Conservation (phyloP, 2,888 invertebrate genomes). For the Xestia sexstrigata region DNA sequence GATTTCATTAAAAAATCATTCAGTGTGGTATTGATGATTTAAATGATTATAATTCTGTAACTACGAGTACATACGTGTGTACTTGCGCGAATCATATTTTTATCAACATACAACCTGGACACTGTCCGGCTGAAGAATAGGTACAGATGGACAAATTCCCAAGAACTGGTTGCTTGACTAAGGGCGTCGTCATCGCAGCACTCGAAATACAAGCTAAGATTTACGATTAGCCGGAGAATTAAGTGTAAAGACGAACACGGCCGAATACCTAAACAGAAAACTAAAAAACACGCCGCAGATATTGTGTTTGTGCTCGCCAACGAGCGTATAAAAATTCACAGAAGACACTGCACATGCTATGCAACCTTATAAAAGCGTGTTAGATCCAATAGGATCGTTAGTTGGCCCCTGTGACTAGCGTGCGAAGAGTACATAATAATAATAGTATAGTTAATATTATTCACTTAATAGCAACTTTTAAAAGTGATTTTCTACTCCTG, state of each 20-base stretch:
- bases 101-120: too few relatives aligned
- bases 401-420: slow-evolving; percentile 20
- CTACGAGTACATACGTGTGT: too few relatives aligned
- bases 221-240: not conserved
- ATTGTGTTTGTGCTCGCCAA: slow-evolving; percentile 4
- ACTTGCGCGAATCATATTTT: too few relatives aligned
- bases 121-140: not conserved
- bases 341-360: slow-evolving; percentile 1
- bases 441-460: too few relatives aligned
- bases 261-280: not conserved
- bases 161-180: not conserved
- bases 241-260: not conserved
- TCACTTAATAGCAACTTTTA: too few relatives aligned
- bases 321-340: not conserved
- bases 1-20: too few relatives aligned
- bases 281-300: not conserved
- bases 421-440: too few relatives aligned
- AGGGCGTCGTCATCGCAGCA: not conserved
- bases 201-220: not conserved
- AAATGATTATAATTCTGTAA: too few relatives aligned
- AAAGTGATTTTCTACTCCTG: not conserved
- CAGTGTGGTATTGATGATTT: too few relatives aligned
- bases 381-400: slow-evolving; percentile 29
- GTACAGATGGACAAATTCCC: not conserved
- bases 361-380: slow-evolving; percentile 55